Conservation (phyloP, 2,888 invertebrate genomes). For the Andrena fulva region DNA sequence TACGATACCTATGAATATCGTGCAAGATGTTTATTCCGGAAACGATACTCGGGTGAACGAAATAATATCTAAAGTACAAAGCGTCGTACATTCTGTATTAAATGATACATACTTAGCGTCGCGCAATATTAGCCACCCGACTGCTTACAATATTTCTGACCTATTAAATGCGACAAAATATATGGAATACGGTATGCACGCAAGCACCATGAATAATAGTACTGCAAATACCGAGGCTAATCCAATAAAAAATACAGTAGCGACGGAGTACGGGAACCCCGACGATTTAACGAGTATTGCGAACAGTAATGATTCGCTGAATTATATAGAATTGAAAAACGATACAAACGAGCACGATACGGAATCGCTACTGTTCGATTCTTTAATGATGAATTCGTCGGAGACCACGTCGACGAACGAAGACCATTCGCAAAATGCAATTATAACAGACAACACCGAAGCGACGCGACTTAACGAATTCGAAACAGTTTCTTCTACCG, state of each 20-base stretch:
- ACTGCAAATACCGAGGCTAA: background rate
- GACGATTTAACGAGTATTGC: background rate
- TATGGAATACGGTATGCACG: conserved; percentile 20
- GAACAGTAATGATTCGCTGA: conserved; percentile 4
- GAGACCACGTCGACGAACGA: too few relatives aligned
- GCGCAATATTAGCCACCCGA: background rate
- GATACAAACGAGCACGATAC: background rate
- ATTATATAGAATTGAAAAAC: conserved; percentile 1
- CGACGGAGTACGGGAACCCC: conserved; percentile 3
- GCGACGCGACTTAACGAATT: background rate
- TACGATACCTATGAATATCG: background rate
- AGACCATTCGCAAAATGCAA: background rate
- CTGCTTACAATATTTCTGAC: conserved; percentile 25
- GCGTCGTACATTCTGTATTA: conserved; percentile 69
- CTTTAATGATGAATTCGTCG: conserved; percentile 10
- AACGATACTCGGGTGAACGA: conserved; percentile 66
- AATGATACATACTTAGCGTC: conserved; percentile 30
- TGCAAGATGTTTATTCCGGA: conserved; percentile 29
- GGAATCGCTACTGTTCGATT: conserved; percentile 12
- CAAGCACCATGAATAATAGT: conserved; percentile 8
- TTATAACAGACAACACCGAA: background rate
- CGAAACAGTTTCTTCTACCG: background rate
- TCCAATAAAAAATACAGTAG: background rate
- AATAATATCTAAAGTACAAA: conserved; percentile 74
- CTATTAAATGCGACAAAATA: conserved; percentile 23